Conservation (phyloP, 2,113 vertebrate genomes). For the Ceyx cyanopectus region DNA sequence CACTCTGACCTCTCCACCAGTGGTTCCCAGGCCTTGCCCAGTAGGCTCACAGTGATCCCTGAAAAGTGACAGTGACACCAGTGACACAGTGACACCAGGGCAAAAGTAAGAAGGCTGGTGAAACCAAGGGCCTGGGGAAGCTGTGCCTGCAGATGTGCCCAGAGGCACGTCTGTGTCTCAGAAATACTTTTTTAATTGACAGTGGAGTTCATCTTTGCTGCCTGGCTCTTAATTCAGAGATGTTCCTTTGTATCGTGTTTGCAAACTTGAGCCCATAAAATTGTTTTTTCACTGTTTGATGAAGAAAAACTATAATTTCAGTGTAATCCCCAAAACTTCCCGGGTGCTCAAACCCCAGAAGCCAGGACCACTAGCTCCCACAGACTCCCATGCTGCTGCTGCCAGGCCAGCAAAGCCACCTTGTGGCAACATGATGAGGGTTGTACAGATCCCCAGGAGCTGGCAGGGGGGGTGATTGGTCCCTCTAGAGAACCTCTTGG, state of each 20-base stretch:
- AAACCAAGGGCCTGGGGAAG: not conserved
- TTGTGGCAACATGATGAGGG: not conserved
- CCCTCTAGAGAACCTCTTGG: not conserved
- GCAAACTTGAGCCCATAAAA: not conserved
- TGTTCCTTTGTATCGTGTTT: not conserved
- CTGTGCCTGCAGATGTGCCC: not conserved
- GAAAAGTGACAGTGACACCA: not conserved
- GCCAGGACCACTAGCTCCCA: not conserved
- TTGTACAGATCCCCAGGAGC: not conserved
- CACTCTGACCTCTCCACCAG: not conserved
- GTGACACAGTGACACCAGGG: not conserved
- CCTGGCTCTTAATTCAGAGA: not conserved
- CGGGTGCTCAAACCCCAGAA: not conserved
- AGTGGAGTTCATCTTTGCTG: not conserved
- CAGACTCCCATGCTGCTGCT: not conserved
- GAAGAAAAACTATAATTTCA: not conserved
- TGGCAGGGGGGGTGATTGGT: not conserved
- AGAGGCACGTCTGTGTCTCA: not conserved
- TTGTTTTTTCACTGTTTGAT: not conserved
- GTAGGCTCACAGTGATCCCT: accelerated
- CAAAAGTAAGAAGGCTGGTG: not conserved
- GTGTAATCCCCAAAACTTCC: not conserved
- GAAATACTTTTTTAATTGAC: accelerated
- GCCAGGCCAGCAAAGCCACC: not conserved
- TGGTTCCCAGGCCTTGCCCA: accelerated